Percentiles rank a stretch among this genome's conserved stretches.
These are phyloP conservation scores for Chaetophractus vellerosus DNA, from an alignment of 2,797 vertebrate genomes.

Conservation along the genomic window DNA sequence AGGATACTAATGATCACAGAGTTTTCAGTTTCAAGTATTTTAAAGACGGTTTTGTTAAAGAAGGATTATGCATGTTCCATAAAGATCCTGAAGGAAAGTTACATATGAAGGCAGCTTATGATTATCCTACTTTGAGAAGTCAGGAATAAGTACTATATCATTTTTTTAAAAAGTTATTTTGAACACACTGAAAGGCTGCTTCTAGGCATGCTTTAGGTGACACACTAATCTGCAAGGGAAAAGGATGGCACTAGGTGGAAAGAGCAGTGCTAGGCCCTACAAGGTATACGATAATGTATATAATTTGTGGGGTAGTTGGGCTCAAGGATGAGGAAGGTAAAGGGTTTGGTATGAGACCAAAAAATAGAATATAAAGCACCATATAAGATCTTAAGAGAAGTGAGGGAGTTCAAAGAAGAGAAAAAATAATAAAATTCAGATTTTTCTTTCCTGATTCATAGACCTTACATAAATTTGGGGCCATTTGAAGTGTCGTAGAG, in stretches of 20 bases:
- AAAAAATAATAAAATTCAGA: not conserved
- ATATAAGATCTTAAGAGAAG: not conserved
- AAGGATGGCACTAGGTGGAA: not conserved
- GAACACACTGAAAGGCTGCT: not conserved
- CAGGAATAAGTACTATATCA: not conserved
- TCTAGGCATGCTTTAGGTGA: not conserved
- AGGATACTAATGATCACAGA: not conserved
- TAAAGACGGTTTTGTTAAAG: constrained; percentile 7
- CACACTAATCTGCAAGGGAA: not conserved
- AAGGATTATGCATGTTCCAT: not conserved
- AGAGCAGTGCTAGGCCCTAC: not conserved
- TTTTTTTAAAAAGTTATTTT: not conserved
- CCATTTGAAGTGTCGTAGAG: not conserved
- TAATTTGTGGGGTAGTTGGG: not conserved
- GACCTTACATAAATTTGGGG: not conserved
- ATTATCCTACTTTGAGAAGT: not conserved
- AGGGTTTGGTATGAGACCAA: not conserved
- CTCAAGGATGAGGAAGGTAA: not conserved
- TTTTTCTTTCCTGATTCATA: not conserved
- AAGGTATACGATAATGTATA: not conserved
- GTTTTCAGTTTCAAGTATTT: not conserved
- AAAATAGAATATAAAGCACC: not conserved
- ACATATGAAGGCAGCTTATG: not conserved
- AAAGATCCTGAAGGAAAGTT: not conserved
- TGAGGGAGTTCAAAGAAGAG: not conserved